phyloP scores from a whole-genome alignment of 2,888 invertebrate species.

The Poecilobothrus nobilitatus region DNA sequence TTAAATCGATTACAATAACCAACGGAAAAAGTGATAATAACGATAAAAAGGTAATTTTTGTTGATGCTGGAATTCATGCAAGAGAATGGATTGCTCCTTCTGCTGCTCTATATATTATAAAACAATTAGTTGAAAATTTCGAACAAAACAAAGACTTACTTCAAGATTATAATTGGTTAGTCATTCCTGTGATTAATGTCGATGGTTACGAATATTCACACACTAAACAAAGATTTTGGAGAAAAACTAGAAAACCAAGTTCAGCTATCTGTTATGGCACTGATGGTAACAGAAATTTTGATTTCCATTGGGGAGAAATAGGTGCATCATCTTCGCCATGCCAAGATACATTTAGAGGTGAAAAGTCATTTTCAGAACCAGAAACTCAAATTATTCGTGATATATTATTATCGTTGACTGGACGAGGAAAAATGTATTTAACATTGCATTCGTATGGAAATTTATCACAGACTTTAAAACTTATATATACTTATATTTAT shows the following conservation, averaged over 20 bases:
- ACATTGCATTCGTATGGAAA: constrained; percentile 65
- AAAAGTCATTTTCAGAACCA: constrained; percentile 53
- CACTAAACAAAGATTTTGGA: constrained; percentile 46
- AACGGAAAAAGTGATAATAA: constrained; percentile 44
- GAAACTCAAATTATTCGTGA: constrained; percentile 53
- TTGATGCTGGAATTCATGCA: constrained; percentile 55
- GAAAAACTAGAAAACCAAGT: constrained; percentile 49
- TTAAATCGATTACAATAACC: constrained; percentile 56
- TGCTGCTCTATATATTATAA: constrained; percentile 50
- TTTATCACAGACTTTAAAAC: too few species aligned
- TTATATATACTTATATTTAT: too few species aligned
- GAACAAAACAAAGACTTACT: constrained; percentile 44
- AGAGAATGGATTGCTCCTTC: constrained; percentile 61
- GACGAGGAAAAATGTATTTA: constrained; percentile 51
- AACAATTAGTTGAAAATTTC: constrained; percentile 50
- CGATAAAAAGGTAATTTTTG: constrained; percentile 45
- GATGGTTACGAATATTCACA: constrained; percentile 62
- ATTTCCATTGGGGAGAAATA: constrained; percentile 50
- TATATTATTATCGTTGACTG: constrained; percentile 44
- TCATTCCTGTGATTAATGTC: constrained; percentile 59
- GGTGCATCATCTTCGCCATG: constrained; percentile 45
- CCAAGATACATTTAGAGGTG: constrained; percentile 51
- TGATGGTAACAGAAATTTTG: constrained; percentile 60
- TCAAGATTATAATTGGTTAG: constrained; percentile 55
- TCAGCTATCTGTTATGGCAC: constrained; percentile 43